Conservation (phyloP, 2,888 invertebrate species). For the Dione vanillae region DNA sequence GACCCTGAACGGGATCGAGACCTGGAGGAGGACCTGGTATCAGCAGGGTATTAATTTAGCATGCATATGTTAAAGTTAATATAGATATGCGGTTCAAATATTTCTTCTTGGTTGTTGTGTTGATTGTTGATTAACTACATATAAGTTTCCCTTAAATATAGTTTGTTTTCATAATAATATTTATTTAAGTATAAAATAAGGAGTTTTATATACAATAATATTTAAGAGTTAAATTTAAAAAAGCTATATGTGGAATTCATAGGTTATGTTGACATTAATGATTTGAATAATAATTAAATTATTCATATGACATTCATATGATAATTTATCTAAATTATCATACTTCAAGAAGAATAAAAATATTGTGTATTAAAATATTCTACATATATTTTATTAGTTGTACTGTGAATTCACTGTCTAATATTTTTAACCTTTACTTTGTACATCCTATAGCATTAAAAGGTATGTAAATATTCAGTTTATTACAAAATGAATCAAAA, state of each 20-base stretch:
- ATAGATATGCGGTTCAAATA: not conserved
- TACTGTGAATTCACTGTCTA: too few species aligned
- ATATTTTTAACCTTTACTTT: not conserved
- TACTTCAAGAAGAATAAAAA: too few species aligned
- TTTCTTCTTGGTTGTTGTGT: constrained; percentile 7
- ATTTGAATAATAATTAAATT: not conserved
- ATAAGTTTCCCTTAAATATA: not conserved
- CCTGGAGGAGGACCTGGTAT: constrained; percentile 53
- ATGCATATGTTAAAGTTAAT: not conserved
- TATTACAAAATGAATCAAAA: too few species aligned
- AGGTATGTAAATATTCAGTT: too few species aligned
- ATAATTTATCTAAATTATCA: too few species aligned
- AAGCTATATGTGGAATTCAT: not conserved
- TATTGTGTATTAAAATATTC: too few species aligned
- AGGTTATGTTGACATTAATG: not conserved
- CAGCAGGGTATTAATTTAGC: constrained; percentile 30
- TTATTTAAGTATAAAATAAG: not conserved
- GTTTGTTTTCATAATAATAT: too few species aligned
- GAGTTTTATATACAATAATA: not conserved
- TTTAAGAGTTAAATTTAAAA: not conserved
- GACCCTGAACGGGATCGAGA: constrained; percentile 86
- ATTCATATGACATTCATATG: not conserved
- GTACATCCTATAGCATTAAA: too few species aligned
- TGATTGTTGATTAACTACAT: not conserved
- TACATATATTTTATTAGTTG: too few species aligned